Base-by-base conservation (phyloP, 1,140 invertebrate species). In the Leptopilina boulardi region DNA sequence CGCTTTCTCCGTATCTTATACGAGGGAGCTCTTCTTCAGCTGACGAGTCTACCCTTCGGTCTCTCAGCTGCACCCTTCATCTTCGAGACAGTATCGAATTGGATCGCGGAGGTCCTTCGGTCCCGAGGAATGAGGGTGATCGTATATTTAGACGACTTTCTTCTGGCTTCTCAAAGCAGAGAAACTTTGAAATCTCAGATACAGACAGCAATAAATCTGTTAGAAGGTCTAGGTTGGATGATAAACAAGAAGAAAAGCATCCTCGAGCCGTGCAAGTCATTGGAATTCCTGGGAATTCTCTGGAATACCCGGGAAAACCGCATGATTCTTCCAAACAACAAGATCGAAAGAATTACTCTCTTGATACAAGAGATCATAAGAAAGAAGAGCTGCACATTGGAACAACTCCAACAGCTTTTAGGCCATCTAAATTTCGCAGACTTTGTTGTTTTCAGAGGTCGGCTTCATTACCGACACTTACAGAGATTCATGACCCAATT, bases 1-100 rank as follows among this genome's bases (percentile, higher is more conserved):
- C 30, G 74, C 26, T 82, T 86, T 41, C 80, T 87, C 18, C 83
- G 83, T 70, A 47, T 88, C 18, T 70, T 73, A 23, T 87, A 88
- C 82, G 59, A 75, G 66, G 77, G 26, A 59, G 81, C 75, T 56
- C 21, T 85, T 8, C 41, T 79, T 2, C 78, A 85, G 78, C 81
- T 82, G 74, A 82, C 78, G 23, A 47, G 79, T 79, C 84, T 85
- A 44, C 78, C 80, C 77, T 88, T 81, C 42, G 80, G 78, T 19
- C 83, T 89, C 44, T 83, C 85, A 74, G 86, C 87, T 70, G 87
- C 87, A 70, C 85, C 86, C 18, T 79, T 81, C 41, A 19, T 18
- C 47, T 54, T 54, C 47, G 8, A 19, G 3, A 19, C 78, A 3
- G n/a, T 89, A 42, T 83, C 86, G 38, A 88, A 89, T 51, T 88